Percentiles rank a stretch among this genome's conserved stretches.
Evolutionary conservation across 2,113 vertebrate species (phyloP).

Genomic region (Raja brachyura): DNA sequence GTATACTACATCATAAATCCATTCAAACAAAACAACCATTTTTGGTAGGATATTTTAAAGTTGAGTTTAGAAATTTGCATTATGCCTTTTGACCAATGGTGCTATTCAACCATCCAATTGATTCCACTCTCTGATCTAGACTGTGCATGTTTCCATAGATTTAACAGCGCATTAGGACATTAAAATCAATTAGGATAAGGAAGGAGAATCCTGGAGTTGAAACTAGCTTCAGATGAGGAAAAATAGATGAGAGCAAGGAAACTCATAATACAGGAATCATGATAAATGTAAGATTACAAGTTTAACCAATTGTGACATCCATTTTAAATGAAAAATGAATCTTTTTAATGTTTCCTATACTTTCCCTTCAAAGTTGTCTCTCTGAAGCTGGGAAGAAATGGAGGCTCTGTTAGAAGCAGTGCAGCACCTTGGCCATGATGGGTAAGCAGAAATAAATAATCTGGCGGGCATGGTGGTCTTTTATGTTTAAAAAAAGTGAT

Average conservation of each 20-base stretch:
- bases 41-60: not conserved
- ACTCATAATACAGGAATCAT: not conserved
- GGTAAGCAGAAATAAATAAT: slow-evolving; percentile 49
- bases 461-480: not conserved
- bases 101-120: not conserved
- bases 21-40: not conserved
- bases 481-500: not conserved
- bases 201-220: not conserved
- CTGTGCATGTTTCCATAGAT: not conserved
- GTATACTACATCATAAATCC: no score
- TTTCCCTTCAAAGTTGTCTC: not conserved
- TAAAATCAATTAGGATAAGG: not conserved
- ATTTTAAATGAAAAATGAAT: not conserved
- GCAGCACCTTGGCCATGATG: slow-evolving; percentile 48
- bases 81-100: not conserved
- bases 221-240: not conserved
- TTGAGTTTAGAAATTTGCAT: no score
- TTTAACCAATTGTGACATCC: not conserved
- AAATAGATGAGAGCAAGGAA: not conserved
- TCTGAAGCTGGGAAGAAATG: slow-evolving; percentile 46
- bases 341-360: no score
- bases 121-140: not conserved
- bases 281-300: not conserved
- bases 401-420: slow-evolving; percentile 64
- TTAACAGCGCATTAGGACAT: not conserved